Conservation (phyloP, 53 echinoderm and acorn worm species). For the Luidia sarsii region DNA sequence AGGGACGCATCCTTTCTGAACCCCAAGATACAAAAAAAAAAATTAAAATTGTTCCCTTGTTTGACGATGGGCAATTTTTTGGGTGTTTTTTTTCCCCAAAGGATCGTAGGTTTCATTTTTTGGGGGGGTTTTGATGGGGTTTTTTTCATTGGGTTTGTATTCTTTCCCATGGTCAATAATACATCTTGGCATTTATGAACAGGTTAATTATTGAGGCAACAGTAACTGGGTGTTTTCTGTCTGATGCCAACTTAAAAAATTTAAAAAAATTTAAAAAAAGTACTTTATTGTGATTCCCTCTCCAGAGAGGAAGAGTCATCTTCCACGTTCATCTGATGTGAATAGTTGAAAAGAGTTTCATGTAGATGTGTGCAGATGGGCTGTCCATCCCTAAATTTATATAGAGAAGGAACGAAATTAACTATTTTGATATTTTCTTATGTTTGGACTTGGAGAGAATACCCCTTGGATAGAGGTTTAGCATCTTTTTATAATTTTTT, state of each 20-base stretch:
- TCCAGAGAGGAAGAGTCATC: background rate
- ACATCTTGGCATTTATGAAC: slow-evolving; percentile 25
- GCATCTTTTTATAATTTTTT: too few species aligned
- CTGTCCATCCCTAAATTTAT: slow-evolving; percentile 28
- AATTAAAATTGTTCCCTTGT: background rate
- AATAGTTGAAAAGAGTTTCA: background rate
- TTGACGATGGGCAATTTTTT: background rate
- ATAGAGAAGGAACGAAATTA: background rate
- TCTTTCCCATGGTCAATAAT: slow-evolving; percentile 5
- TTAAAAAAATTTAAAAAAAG: background rate
- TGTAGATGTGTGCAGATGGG: background rate
- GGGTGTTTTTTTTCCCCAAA: too few species aligned
- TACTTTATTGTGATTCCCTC: slow-evolving; percentile 30
- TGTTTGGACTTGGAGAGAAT: background rate
- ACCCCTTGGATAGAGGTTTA: background rate
- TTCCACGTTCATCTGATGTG: slow-evolving; percentile 29
- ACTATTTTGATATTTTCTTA: slow-evolving; percentile 50
- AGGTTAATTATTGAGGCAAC: background rate
- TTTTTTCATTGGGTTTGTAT: background rate
- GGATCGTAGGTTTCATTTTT: too few species aligned
- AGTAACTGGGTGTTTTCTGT: background rate
- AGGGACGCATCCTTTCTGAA: too few species aligned
- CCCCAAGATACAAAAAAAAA: too few species aligned
- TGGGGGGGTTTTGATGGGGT: too few species aligned
- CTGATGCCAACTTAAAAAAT: background rate